phyloP scores from a whole-genome alignment of 2,888 invertebrate genomes.

The Nomada fabriciana region DNA sequence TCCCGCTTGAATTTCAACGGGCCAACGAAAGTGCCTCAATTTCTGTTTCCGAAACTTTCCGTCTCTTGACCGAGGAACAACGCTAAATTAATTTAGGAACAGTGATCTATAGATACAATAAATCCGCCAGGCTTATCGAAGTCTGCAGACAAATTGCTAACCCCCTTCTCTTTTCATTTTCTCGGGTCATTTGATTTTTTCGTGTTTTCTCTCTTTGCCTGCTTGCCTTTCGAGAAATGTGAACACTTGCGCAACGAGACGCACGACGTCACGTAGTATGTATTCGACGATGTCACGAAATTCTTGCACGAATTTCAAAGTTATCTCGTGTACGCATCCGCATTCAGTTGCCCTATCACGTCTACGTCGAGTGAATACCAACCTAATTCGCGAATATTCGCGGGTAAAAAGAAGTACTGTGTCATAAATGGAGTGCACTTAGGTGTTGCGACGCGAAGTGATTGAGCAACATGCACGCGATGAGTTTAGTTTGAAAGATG shows the following conservation, averaged over 20 bases:
- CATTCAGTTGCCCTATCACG: constrained; percentile 2
- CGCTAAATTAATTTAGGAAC: constrained; percentile 26
- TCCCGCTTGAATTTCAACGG: constrained; percentile 24
- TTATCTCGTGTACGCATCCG: constrained; percentile 6
- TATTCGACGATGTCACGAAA: not conserved
- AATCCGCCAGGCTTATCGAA: constrained; percentile 11
- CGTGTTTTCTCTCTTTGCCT: not conserved
- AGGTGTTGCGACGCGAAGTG: constrained; percentile 10
- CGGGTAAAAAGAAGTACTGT: constrained; percentile 6
- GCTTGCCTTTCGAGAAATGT: not conserved
- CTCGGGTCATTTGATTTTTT: not conserved
- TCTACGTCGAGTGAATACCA: constrained; percentile 5
- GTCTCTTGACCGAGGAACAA: constrained; percentile 15
- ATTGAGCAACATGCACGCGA: constrained; percentile 13
- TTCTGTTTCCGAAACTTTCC: constrained; percentile 19
- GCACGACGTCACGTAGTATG: not conserved
- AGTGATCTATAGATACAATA: constrained; percentile 6
- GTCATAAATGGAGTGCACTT: constrained; percentile 11
- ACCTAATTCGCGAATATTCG: constrained; percentile 33
- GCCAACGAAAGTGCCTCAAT: constrained; percentile 22
- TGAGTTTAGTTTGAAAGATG: constrained; percentile 8
- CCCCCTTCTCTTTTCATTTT: not conserved
- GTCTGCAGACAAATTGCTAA: not conserved
- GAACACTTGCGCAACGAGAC: too few relatives aligned
- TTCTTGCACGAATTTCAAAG: constrained; percentile 9